Conservation (phyloP, 2,113 vertebrate species). For the Anoplopoma fimbria region DNA sequence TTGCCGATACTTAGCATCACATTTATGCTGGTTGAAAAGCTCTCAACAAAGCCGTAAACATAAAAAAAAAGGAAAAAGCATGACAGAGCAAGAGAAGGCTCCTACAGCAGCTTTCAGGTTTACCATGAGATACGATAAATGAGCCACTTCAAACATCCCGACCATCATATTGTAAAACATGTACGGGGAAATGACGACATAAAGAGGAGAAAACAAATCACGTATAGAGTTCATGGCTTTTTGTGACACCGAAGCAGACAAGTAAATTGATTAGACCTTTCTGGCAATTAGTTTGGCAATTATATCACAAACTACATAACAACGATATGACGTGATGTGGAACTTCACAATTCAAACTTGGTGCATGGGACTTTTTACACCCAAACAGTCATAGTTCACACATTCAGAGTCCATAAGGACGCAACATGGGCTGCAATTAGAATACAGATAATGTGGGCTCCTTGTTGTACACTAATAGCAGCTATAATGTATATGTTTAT, state of each 20-base stretch:
- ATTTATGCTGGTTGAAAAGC: constrained; percentile 15
- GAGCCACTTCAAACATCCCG: neutral
- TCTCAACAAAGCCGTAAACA: constrained; percentile 31
- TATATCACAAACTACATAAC: constrained; percentile 11
- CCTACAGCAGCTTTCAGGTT: neutral
- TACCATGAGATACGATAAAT: neutral
- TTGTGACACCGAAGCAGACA: neutral
- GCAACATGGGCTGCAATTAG: neutral
- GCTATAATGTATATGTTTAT: neutral
- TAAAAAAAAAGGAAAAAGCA: neutral
- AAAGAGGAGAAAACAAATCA: neutral
- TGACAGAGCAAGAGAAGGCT: neutral
- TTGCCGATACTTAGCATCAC: constrained; percentile 17
- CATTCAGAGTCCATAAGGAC: neutral
- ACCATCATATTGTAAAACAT: neutral
- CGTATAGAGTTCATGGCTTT: neutral
- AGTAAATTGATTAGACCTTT: neutral
- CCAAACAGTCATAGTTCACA: neutral
- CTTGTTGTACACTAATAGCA: neutral
- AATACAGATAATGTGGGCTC: neutral
- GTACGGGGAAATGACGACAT: neutral
- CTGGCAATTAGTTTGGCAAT: constrained; percentile 5
- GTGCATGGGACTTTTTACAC: neutral
- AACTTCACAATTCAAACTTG: neutral
- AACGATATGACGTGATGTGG: neutral